Evolutionary conservation across 1,140 invertebrate species (phyloP), one percentile per base, ranked within the genome.

Genomic region (Trichonephila clavipes): DNA sequence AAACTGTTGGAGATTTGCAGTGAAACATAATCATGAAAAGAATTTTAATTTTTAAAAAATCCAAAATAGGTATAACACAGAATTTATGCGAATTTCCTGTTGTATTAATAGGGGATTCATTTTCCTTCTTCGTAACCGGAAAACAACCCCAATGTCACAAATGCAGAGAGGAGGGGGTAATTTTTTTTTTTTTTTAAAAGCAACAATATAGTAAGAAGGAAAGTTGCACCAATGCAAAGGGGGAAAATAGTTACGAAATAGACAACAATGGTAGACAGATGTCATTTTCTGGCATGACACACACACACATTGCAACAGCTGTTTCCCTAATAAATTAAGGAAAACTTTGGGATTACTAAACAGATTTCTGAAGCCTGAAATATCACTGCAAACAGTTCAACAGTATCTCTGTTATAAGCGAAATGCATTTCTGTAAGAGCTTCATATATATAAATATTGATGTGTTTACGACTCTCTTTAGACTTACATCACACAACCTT

Each of bases 251-350:
- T 77, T 18, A 77, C 28, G 72, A 77, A 77, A 77, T 28, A 77
- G 72, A 77, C 72, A 77, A 77, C 72, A 77, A 77, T 77, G 28
- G 24, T 16, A 77, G 34, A 77, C 72, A 77, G 34, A 28, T 40
- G 72, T 19, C 72, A 18, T 69, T 69, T 69, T 69, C 21, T 40
- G 72, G 16, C 24, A 77, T 40, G 18, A 28, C 5, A 21, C 62
- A 64, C 5, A 21, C 62, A 64, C 62, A 64, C 62, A 64, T 19
- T 12, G 24, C 10, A 77, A 40, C 72, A 77, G 28, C 72, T 77
- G 72, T 34, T 77, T 77, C 72, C 14, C 72, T 18, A 19, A 77
- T 77, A 77, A 40, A 77, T 14, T 18, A 18, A 34, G 72, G 72
- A 77, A 64, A 24, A 24, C 66, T 69, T 28, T 28, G 8, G n/a